Evolutionary conservation across 2,797 vertebrate genomes (phyloP), one percentile per base, ranked within the genome.

Genomic region (Enteromius radiatus): DNA sequence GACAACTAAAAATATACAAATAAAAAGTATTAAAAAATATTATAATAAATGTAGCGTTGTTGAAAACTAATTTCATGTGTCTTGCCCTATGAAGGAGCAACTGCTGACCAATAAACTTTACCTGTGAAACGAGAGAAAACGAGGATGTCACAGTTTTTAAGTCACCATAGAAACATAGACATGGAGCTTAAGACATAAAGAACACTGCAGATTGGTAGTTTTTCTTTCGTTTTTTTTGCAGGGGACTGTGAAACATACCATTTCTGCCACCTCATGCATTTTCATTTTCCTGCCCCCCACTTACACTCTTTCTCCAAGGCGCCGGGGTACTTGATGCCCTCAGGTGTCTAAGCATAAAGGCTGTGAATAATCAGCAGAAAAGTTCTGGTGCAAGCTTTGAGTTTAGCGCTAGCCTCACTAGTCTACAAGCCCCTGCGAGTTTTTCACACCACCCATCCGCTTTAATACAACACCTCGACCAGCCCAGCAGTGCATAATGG

Each of bases 391-490:
- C 54, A 81, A 61, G 75, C 70, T 71, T 80, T 71, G 75, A 79
- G 75, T 76, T 84, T 83, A 54, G 61, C 71, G 70, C n/a, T 38
- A 84, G 23, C 23, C 63, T 73, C 36, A 75, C 73, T 80, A 80
- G 74, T 84, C 78, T 85, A 45, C 9, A 63, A 67, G 59, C 43
- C 78, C 38, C 54, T 88, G 86, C 86, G 83, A 89, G 79, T 90
- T 92, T 90, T 88, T 92, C 89, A 92, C 88, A 85, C 86, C 79
- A 83, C 80, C 89, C 84, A 85, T 83, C 88, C 89, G 87, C 88
- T 90, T 87, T 89, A 90, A 92, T 91, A 88, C 91, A 92, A 90
- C 89, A 90, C 89, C 88, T 88, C 86, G 82, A 85, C 83, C 90
- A 88, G 85, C 85, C 88, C 89, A 87, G 87, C 47, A 78, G 88